Evolutionary conservation across 2,113 vertebrate genomes (phyloP).

Genomic region (Artemisiospiza belli): DNA sequence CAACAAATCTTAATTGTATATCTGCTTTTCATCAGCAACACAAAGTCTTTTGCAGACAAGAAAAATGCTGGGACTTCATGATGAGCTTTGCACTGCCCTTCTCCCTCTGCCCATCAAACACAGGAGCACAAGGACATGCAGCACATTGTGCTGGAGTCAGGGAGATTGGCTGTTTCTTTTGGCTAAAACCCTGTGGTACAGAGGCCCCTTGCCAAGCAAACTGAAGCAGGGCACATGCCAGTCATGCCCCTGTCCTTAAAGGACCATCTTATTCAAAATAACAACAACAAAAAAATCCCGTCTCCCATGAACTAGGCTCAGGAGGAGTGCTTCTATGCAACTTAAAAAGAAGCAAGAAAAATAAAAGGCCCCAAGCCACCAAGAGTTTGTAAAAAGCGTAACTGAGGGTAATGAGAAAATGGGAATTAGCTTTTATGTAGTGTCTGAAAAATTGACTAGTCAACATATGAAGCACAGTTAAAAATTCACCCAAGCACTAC

Average conservation of each 20-base stretch:
- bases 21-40: neutral
- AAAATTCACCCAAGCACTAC: neutral
- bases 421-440: neutral
- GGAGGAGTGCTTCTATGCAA: neutral
- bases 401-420: neutral
- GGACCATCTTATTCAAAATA: neutral
- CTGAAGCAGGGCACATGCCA: neutral
- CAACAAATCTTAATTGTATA: fast-evolving
- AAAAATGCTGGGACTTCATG: neutral
- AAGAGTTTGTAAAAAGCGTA: neutral
- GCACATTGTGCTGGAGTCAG: neutral
- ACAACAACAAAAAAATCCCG: neutral
- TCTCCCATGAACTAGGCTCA: neutral
- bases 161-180: neutral
- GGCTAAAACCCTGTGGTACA: neutral
- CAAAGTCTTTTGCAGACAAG: neutral
- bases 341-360: neutral
- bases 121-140: neutral
- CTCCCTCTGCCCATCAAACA: neutral
- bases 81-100: neutral
- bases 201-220: neutral
- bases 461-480: neutral
- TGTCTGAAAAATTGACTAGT: neutral
- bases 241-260: neutral
- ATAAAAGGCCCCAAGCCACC: neutral